Evolutionary conservation across 2,113 vertebrate genomes (phyloP), one percentile per base, ranked within the genome.

Genomic region (Pedetes capensis): DNA sequence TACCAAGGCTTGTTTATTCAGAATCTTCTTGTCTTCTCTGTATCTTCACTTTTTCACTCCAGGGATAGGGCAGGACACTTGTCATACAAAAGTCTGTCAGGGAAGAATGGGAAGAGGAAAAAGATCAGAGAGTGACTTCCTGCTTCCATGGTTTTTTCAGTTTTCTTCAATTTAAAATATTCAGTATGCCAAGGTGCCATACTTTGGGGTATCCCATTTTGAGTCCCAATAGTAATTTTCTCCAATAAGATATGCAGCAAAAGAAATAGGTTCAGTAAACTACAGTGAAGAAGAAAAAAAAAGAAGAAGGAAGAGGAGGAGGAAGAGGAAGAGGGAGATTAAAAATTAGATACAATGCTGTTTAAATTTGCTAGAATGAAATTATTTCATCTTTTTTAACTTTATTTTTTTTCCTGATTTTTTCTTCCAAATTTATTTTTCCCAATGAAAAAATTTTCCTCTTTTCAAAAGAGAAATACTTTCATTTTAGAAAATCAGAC

Each of bases 391-490:
- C 82, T 86, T 87, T 89, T 55, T 20, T 61, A 74, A 49, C 27
- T 92, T 81, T 9, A 69, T 91, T 92, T 92, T 91, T 42, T 87
- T 74, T 91, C 57, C 86, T 91, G 27, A 61, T 63, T 69, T 96
- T 82, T 94, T 79, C 89, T 91, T 69, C 49, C 18, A 37, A 34
- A 20, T 82, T 68, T 37, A 34, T 93, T 95, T 95, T 87, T 87
- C 32, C 20, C 42, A 93, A 51, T 76, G 87, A 91, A n/a, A 39
- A 89, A 84, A 92, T 51, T 20, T 61, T 8, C 37, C 74, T 94
- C 22, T 59, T 74, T 81, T 42, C 94, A 49, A 76, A 92, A 80
- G 22, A 91, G 32, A 91, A 96, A 90, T 13, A 74, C 10, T 90
- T 95, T 69, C 14, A 27, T 75, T 94, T 85, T 59, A 87, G 78